Base-by-base conservation (phyloP, 2,797 vertebrate genomes). In the Lateolabrax maculatus region DNA sequence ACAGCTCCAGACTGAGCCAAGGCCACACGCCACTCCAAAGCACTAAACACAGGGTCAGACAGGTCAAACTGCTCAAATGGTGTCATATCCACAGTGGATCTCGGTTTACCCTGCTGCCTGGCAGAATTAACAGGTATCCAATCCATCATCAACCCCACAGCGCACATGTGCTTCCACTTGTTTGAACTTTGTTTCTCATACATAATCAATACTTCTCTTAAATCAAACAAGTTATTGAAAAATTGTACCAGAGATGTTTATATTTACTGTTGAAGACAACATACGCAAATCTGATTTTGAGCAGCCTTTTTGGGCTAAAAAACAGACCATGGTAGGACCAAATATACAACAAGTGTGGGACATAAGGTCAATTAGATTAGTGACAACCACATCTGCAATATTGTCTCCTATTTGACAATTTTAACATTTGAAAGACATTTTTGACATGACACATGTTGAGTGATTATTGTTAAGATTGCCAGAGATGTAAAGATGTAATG, bases 41-140 rank as follows among this genome's bases (percentile, higher is more conserved):
- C 80, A 73, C 78, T 76, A 85, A 85, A 91, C 64, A 18, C 46
- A 11, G 84, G 90, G 90, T 92, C 88, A 90, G 81, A 80, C 37
- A 10, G 92, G 91, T 93, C 92, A 92, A 94, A 90, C 79, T 80
- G 85, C 83, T 93, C 89, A 66, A 80, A 87, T 60, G 86, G 88
- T 89, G 87, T 90, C 77, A 79, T 61, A 77, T 88, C 84, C 67
- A 76, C 53, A 61, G 63, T 25, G 63, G 70, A 65, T 73, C 81
- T 85, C 75, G 1, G 29, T 83, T 88, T 78, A 84, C 81, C 43
- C 69, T 39, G 58, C 67, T 65, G 74, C 75, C 79, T 29, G 41
- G 68, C 72, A 70, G 57, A 77, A 71, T 72, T 70, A 80, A 81
- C 80, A 89, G 80, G 74, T 70, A 78, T 13, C 46, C 19, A 79